A percentile compares a stretch with the other conserved stretches of the same genome.
These are phyloP conservation scores for Limnephilus rhombicus DNA, from an alignment of 2,888 invertebrate species.

Conservation along the genomic window DNA sequence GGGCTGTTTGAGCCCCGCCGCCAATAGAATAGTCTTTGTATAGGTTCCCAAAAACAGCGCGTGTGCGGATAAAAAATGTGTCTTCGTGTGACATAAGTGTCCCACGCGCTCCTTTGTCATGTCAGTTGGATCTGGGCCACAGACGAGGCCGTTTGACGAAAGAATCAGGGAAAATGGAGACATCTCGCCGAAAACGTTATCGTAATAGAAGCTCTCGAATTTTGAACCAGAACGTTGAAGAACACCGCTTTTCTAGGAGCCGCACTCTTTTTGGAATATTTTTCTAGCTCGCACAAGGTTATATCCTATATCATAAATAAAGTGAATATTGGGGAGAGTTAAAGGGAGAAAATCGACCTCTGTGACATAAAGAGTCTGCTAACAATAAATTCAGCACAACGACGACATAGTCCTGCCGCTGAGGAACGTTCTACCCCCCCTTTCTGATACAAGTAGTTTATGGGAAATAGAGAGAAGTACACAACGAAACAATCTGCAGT, in stretches of 20 bases:
- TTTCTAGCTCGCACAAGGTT: neutral
- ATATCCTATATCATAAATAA: neutral
- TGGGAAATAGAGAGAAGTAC: no score
- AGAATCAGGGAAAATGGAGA: constrained; percentile 21
- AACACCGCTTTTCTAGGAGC: neutral
- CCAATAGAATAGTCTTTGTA: constrained; percentile 45
- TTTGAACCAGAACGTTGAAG: neutral
- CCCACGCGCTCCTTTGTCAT: constrained; percentile 50
- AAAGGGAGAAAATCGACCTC: neutral
- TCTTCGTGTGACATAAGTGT: constrained; percentile 54
- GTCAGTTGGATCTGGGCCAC: constrained; percentile 23
- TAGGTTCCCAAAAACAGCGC: constrained; percentile 44
- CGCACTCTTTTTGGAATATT: neutral
- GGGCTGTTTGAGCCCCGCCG: constrained; percentile 53
- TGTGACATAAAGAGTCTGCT: neutral
- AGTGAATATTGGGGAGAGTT: neutral
- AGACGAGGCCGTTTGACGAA: constrained; percentile 24
- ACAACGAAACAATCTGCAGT: no score
- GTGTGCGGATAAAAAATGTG: constrained; percentile 51
- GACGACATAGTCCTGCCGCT: neutral
- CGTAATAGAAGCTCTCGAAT: neutral
- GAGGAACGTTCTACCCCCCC: no score
- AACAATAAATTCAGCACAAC: neutral
- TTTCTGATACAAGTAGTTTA: no score
- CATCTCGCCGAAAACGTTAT: neutral